Conservation (phyloP, 2,888 invertebrate species). For the Oligia latruncula region DNA sequence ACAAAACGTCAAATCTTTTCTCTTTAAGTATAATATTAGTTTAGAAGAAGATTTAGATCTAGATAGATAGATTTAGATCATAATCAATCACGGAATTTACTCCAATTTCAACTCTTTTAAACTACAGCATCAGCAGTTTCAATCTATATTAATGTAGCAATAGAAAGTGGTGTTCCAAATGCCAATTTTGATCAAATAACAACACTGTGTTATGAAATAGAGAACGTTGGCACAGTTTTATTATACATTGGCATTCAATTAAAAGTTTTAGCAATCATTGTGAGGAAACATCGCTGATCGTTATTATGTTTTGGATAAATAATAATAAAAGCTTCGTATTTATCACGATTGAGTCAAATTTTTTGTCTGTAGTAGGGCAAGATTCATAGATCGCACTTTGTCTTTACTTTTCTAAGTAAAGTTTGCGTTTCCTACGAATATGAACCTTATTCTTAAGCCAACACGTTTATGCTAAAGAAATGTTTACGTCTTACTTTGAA, state of each 20-base stretch:
- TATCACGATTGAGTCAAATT: neutral
- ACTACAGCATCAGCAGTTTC: neutral
- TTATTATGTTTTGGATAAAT: neutral
- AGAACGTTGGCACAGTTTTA: slow-evolving; percentile 35
- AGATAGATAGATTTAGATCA: too few relatives aligned
- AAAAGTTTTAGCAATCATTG: slow-evolving; percentile 21
- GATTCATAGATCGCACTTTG: neutral
- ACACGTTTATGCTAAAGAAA: neutral
- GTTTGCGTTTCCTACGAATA: neutral
- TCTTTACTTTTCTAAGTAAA: neutral
- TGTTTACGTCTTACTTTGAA: neutral
- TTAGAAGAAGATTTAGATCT: too few relatives aligned
- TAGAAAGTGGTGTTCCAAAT: slow-evolving; percentile 25
- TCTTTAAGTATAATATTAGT: too few relatives aligned
- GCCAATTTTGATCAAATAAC: slow-evolving; percentile 40
- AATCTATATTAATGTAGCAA: slow-evolving; percentile 1
- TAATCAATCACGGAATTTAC: neutral
- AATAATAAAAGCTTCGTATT: neutral
- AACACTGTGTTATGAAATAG: slow-evolving; percentile 43
- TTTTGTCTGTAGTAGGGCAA: neutral
- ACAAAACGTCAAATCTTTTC: too few relatives aligned
- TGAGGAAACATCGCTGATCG: slow-evolving; percentile 17
- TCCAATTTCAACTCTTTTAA: neutral
- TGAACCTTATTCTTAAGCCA: neutral
- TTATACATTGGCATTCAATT: slow-evolving; percentile 34